These are phyloP conservation scores for Indicator indicator DNA, from an alignment of 2,113 vertebrate species.

Conservation along the genomic window DNA sequence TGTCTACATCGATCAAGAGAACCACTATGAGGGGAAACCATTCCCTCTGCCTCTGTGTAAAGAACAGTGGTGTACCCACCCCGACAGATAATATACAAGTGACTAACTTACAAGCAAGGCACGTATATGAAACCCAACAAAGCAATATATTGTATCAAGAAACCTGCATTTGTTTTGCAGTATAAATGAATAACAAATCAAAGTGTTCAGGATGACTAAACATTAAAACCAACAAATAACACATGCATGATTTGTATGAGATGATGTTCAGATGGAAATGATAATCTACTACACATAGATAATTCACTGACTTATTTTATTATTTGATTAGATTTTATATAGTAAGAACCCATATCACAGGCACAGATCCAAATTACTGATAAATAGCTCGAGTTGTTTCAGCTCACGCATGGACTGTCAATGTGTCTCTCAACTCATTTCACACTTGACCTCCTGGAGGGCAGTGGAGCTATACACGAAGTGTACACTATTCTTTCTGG, in stretches of 20 bases:
- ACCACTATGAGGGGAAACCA: background rate
- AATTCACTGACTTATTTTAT: conserved; percentile 13
- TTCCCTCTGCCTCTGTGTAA: background rate
- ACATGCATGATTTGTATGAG: background rate
- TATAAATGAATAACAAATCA: background rate
- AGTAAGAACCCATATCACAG: background rate
- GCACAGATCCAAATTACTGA: conserved; percentile 32
- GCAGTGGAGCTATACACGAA: background rate
- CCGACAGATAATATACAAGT: background rate
- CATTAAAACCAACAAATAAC: conserved; percentile 4
- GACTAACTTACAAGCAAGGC: background rate
- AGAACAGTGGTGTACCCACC: background rate
- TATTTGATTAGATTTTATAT: conserved; percentile 15
- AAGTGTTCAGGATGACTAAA: background rate
- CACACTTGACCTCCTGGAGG: conserved; percentile 38
- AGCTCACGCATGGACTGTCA: conserved; percentile 10
- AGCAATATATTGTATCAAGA: background rate
- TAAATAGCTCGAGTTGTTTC: background rate
- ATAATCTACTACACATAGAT: background rate
- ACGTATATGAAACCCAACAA: background rate
- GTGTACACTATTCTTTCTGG: background rate
- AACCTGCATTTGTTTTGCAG: background rate
- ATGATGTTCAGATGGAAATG: background rate
- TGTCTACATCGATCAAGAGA: background rate
- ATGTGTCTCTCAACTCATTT: conserved; percentile 38